Evolutionary conservation across 2,113 vertebrate genomes (phyloP).

Genomic region (Scolopax mira): DNA sequence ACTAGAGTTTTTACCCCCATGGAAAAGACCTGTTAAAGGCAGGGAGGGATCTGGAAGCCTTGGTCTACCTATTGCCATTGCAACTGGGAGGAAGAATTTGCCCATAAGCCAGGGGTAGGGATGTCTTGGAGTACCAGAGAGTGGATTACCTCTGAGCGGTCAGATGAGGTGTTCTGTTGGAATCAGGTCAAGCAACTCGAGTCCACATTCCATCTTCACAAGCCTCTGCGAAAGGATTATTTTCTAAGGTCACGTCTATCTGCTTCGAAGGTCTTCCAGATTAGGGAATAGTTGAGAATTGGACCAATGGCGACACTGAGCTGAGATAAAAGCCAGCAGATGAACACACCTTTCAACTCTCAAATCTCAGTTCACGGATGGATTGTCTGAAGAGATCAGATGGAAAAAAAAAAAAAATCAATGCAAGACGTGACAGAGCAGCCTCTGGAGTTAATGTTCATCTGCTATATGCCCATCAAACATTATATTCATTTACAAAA

Average conservation of each 20-base stretch:
- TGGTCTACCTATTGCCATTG: background rate
- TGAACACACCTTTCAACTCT: background rate
- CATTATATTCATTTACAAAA: background rate
- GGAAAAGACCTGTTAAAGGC: background rate
- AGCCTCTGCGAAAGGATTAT: background rate
- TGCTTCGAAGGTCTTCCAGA: background rate
- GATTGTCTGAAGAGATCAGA: background rate
- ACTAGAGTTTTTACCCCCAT: background rate
- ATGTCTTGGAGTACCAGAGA: background rate
- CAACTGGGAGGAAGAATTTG: background rate
- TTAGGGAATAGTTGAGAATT: background rate
- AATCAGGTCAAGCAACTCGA: background rate
- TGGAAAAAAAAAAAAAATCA: background rate
- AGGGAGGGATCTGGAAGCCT: background rate
- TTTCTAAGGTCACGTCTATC: background rate
- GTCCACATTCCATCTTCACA: background rate
- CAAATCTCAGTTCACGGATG: background rate
- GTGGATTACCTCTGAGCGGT: background rate
- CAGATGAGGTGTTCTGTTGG: background rate
- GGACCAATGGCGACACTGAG: rapidly evolving
- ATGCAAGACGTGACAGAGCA: background rate
- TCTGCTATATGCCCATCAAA: background rate
- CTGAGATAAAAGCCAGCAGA: background rate
- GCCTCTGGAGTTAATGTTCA: background rate
- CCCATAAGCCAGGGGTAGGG: background rate